Evolutionary conservation across 1,140 invertebrate species (phyloP).

Genomic region (Drosophila kepulauana): DNA sequence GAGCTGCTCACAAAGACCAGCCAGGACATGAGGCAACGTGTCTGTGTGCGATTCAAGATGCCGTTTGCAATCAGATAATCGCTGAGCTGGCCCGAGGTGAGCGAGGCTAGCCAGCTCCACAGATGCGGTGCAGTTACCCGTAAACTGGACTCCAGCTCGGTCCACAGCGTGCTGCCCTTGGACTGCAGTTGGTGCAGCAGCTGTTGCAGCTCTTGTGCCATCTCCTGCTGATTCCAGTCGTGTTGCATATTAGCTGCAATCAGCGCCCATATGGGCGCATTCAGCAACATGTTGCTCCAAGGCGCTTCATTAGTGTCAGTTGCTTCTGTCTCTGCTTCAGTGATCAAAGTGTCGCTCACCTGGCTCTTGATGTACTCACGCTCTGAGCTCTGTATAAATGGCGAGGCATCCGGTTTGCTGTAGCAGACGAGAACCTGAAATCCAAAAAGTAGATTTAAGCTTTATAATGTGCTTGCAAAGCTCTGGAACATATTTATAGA

Average conservation of each 20-base stretch:
- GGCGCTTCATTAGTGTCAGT: constrained; percentile 78
- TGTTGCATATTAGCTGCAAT: constrained; percentile 88
- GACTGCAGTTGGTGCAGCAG: constrained; percentile 39
- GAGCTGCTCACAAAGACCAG: constrained; percentile 87
- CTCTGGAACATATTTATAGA: background rate
- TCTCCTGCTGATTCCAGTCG: constrained; percentile 94
- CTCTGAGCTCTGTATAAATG: constrained; percentile 89
- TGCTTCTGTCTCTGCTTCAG: constrained; percentile 31
- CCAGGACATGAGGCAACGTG: constrained; percentile 86
- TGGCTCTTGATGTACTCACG: constrained; percentile 85
- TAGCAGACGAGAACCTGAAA: constrained; percentile 85
- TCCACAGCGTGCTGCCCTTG: constrained; percentile 32
- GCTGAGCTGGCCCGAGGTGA: constrained; percentile 87
- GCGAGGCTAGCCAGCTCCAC: constrained; percentile 59
- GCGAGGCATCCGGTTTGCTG: constrained; percentile 89
- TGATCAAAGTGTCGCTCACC: constrained; percentile 29
- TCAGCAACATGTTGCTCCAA: constrained; percentile 88
- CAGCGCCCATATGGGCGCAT: constrained; percentile 88
- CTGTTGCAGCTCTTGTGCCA: constrained; percentile 92
- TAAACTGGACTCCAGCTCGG: constrained; percentile 34
- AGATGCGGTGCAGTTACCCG: constrained; percentile 44
- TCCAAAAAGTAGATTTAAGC: too few species aligned
- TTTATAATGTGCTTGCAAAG: constrained; percentile 1
- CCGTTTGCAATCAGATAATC: constrained; percentile 54
- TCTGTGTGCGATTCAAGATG: constrained; percentile 86